phyloP scores from a whole-genome alignment of 2,888 invertebrate species.

The Aspidiotus rigidus region DNA sequence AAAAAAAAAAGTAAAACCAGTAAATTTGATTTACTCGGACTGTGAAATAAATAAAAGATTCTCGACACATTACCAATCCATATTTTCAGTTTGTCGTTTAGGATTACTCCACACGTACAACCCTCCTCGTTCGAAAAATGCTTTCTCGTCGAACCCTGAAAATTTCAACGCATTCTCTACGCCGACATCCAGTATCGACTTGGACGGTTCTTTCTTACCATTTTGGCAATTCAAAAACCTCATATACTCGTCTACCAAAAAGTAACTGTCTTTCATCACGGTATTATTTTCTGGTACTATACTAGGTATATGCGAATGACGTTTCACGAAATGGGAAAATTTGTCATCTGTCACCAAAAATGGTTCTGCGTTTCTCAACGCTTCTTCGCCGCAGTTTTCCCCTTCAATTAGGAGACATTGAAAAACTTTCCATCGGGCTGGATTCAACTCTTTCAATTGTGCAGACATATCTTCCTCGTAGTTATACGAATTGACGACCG shows the following conservation, averaged over 20 bases:
- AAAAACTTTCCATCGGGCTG: conserved; percentile 47
- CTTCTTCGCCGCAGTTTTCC: conserved; percentile 46
- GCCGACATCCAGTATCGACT: conserved; percentile 47
- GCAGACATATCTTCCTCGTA: conserved; percentile 45
- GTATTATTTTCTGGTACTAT: conserved; percentile 45
- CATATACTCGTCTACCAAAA: conserved; percentile 50
- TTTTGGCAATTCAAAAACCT: conserved; percentile 46
- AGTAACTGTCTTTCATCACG: conserved; percentile 48
- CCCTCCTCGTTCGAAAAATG: too few relatives aligned
- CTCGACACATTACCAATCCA: too few relatives aligned
- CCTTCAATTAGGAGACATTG: conserved; percentile 48
- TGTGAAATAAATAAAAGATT: too few relatives aligned
- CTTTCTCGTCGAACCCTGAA: conserved; percentile 47
- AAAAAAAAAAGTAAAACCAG: too few relatives aligned
- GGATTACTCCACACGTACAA: too few relatives aligned
- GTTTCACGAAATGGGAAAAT: conserved; percentile 45
- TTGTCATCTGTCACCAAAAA: conserved; percentile 45
- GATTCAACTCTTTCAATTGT: conserved; percentile 44
- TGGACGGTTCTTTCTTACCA: conserved; percentile 45
- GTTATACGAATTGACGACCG: conserved; percentile 49
- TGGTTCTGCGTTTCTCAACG: conserved; percentile 44
- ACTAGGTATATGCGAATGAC: too few relatives aligned
- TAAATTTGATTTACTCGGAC: too few relatives aligned
- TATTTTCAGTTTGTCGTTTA: too few relatives aligned
- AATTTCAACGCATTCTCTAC: conserved; percentile 44